Percentiles rank a stretch among this genome's conserved stretches.
Evolutionary conservation across 2,113 vertebrate genomes (phyloP).

Genomic region (Excalfactoria chinensis): DNA sequence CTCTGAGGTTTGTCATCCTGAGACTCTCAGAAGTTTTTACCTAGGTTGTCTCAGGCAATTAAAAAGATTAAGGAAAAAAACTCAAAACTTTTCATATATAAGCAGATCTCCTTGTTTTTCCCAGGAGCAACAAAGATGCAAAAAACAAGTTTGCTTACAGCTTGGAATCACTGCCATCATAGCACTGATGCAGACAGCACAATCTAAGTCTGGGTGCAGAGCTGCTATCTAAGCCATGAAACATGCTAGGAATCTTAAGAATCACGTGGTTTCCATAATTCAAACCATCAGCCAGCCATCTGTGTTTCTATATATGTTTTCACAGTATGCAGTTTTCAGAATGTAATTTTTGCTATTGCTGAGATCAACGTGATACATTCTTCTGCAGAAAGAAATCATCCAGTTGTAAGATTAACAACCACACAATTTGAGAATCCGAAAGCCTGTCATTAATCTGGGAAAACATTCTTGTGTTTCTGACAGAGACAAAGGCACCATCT

Average conservation of each 20-base stretch:
- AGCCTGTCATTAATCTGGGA: neutral
- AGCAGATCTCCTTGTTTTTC: neutral
- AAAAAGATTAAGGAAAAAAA: neutral
- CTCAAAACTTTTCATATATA: neutral
- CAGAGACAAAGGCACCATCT: neutral
- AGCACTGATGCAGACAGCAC: neutral
- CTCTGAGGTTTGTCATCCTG: no score
- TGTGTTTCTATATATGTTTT: neutral
- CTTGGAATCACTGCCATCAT: neutral
- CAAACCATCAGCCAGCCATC: neutral
- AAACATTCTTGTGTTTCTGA: neutral
- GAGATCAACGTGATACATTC: neutral
- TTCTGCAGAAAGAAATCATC: neutral
- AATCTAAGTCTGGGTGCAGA: neutral
- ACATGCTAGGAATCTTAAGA: neutral
- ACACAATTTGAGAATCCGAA: neutral
- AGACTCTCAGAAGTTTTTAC: neutral
- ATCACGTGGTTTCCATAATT: neutral
- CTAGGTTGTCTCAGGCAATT: neutral
- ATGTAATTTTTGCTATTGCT: neutral
- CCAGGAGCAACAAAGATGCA: neutral
- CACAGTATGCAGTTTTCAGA: neutral
- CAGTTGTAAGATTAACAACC: neutral
- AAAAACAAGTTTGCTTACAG: neutral
- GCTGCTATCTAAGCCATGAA: neutral